Evolutionary conservation across 2,797 vertebrate species (phyloP), one percentile per base, ranked within the genome.

Genomic region (Channallabes apus): DNA sequence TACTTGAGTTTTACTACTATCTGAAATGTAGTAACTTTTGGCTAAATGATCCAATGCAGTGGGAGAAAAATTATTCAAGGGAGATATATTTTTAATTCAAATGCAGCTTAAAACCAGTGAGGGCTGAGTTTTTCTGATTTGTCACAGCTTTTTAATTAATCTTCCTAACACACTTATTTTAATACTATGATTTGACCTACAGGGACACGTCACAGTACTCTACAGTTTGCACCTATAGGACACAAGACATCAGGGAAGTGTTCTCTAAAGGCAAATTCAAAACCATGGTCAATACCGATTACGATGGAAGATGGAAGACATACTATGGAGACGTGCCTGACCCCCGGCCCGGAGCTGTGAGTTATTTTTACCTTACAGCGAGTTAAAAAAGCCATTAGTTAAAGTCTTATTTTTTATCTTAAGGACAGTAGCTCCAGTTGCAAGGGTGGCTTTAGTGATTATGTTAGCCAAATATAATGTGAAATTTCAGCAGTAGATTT

Each of bases 301-400:
- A n/a, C 46, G 0, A 51, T 51, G 3, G n/a, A 29, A 95, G 95
- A 88, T 95, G 94, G 95, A 92, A 95, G 90, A 92, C 91, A 64
- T 94, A 94, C 32, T 94, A 88, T 4, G 93, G 94, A 86, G 93
- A 95, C 1, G 86, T 96, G 68, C 96, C 96, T 0, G 64, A 89
- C 68, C 96, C 95, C 85, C 94, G 94, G 24, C 96, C 96, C 0
- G 96, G 94, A 93, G 92, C 94, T 87, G 94, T 96, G 92, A 97
- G 95, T 95, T 3, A 20, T 8, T 64, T 82, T 35, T 18, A 27
- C 24, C 51, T 54, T 75, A n/a, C 15, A 18, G 46, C 18, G n/a
- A 27, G 4, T 46, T 5, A 56, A 0, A 41, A 41, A 41, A 12
- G 35, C 2, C 24, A n/a, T 72, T 11, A 51, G 46, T 12, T 12